Evolutionary conservation across 2,797 vertebrate genomes (phyloP), one percentile per base, ranked within the genome.

Genomic region (Alosa sapidissima): DNA sequence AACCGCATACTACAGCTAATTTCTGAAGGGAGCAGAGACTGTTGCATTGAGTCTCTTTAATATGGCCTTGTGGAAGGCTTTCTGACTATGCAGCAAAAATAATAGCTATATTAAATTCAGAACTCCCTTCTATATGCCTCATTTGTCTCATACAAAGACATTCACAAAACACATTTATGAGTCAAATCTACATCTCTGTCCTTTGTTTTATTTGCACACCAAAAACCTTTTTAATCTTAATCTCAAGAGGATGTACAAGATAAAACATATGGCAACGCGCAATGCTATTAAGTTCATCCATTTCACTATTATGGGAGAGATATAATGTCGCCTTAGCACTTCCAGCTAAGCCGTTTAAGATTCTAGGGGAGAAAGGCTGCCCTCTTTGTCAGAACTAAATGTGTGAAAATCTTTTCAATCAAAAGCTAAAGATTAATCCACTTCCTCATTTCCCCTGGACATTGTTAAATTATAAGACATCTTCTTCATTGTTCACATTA

Each of bases 401-500:
- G 36, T 78, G 72, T 21, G 72, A 45, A 47, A 47, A 78, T 78
- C 72, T 78, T 5, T 62, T 62, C 60, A 65, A n/a, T 8, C 24
- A 41, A 47, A 47, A 47, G 36, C 72, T 6, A 36, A 78, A 10
- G 45, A 78, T 47, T 45, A 78, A 78, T 78, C 36, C 16, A 47
- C 41, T 78, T 65, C 7, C 19, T 78, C 41, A 47, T 78, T 78
- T 78, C 72, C 16, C 41, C 16, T 47, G 41, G 72, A 78, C 72
- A 78, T 45, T 78, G 72, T 47, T 47, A 78, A 78, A 47, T 21
- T 78, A 78, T 14, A 47, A 45, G 41, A 19, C 72, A 78, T 78
- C 72, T 78, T 72, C 28, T 36, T 72, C 36, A 78, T 78, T 6
- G 14, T 45, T 16, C 5, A 47, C 47, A 78, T 78, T 47, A 78